Evolutionary conservation across 2,113 vertebrate species (phyloP).

Genomic region (Onychostruthus taczanowskii): DNA sequence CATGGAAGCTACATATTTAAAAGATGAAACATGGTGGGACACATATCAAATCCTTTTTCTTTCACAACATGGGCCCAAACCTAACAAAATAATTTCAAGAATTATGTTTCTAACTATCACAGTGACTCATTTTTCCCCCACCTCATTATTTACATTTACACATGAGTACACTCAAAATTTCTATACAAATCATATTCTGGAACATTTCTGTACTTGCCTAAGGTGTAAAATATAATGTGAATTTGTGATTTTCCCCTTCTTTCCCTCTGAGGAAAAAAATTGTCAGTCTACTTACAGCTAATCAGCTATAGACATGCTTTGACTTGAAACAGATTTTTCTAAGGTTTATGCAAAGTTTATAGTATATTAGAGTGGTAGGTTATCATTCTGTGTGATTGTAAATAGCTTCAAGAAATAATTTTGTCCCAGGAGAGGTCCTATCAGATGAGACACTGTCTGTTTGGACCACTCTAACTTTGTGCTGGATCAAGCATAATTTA

Average conservation of each 20-base stretch:
- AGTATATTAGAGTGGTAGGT: background rate
- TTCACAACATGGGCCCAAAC: background rate
- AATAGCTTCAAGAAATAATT: conserved; percentile 36
- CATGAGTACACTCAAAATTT: background rate
- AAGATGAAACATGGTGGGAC: background rate
- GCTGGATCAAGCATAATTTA: conserved; percentile 3
- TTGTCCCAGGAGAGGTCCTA: conserved; percentile 3
- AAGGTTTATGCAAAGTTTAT: background rate
- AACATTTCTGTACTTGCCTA: background rate
- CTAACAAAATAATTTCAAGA: background rate
- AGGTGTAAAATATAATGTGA: background rate
- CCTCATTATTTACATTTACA: background rate
- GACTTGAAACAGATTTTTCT: conserved; percentile 2
- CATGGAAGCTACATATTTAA: background rate
- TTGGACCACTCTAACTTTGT: conserved; percentile 1
- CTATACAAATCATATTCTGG: background rate
- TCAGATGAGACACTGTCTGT: background rate
- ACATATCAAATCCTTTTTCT: background rate
- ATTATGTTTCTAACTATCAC: background rate
- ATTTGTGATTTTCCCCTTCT: background rate
- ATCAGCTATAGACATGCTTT: background rate
- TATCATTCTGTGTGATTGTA: background rate
- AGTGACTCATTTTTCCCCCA: background rate
- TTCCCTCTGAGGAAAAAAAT: background rate
- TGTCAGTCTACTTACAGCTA: conserved; percentile 4